Evolutionary conservation across 2,888 invertebrate genomes (phyloP).

Genomic region (Cryptus viduatorius): DNA sequence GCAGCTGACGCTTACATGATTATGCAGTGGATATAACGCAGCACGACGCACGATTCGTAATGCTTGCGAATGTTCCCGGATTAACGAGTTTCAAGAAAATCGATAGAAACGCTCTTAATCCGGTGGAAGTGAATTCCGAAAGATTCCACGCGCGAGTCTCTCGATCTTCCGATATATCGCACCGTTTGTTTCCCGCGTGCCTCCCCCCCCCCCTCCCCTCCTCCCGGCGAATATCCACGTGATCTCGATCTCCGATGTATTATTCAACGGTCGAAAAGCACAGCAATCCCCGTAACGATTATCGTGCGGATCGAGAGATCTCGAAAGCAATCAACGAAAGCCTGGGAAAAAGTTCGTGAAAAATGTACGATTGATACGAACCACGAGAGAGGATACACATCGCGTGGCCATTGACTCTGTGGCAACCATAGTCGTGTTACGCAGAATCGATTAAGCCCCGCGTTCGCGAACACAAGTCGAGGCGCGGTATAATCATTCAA

Average conservation of each 20-base stretch:
- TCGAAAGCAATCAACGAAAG: background rate
- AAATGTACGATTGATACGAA: conserved; percentile 36
- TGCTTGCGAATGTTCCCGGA: conserved; percentile 43
- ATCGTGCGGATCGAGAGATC: background rate
- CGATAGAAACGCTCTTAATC: background rate
- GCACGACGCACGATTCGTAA: conserved; percentile 43
- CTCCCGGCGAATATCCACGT: too few species aligned
- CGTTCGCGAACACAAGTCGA: conserved; percentile 17
- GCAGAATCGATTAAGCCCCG: conserved; percentile 52
- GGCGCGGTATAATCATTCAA: conserved; percentile 48
- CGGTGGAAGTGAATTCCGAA: conserved; percentile 42
- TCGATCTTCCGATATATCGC: background rate
- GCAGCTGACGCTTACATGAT: conserved; percentile 13
- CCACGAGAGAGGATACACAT: conserved; percentile 9
- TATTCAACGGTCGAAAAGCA: background rate
- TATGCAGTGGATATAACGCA: conserved; percentile 23
- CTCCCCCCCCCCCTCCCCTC: background rate
- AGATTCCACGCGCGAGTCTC: conserved; percentile 39
- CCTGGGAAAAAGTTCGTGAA: conserved; percentile 35
- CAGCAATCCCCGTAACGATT: background rate
- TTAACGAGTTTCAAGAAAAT: conserved; percentile 52
- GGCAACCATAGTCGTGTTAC: conserved; percentile 32
- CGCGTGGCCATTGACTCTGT: conserved; percentile 37
- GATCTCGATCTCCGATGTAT: conserved; percentile 2
- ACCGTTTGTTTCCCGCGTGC: background rate